These are phyloP conservation scores for Rhamnusium bicolor DNA, from an alignment of 2,888 invertebrate genomes.

Conservation along the genomic window DNA sequence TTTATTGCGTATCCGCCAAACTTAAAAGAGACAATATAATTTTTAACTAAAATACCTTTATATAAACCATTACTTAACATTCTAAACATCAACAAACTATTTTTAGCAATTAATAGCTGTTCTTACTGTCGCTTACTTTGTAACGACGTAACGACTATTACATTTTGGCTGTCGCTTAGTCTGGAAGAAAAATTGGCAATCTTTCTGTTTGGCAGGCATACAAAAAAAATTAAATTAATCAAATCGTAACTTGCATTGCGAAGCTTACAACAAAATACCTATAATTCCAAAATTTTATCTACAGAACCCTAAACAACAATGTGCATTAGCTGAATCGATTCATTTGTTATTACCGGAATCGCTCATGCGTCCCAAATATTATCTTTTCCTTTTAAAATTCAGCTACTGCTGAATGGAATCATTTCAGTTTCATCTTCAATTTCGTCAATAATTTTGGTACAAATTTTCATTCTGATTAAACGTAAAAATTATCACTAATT, in stretches of 20 bases:
- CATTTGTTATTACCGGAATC: constrained; percentile 14
- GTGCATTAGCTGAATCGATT: constrained; percentile 29
- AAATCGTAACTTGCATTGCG: not conserved
- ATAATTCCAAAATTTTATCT: not conserved
- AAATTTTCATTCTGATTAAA: not conserved
- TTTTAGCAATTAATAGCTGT: not conserved
- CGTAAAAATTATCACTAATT: not conserved
- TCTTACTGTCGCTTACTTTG: constrained; percentile 28
- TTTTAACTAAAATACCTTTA: not conserved
- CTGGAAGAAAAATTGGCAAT: constrained; percentile 9
- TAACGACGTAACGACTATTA: no score
- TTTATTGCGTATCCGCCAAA: constrained; percentile 20
- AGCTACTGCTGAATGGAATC: not conserved
- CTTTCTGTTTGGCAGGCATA: constrained; percentile 19
- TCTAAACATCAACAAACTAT: constrained; percentile 10
- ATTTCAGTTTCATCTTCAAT: not conserved
- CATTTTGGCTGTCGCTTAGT: constrained; percentile 2
- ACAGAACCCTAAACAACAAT: constrained; percentile 2
- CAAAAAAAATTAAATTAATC: constrained; percentile 12
- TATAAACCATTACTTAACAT: constrained; percentile 26
- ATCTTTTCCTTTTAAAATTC: not conserved
- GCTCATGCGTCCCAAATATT: constrained; percentile 27
- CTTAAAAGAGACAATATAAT: constrained; percentile 3
- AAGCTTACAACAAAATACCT: not conserved
- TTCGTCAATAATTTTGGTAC: not conserved